A percentile compares a stretch with the other conserved stretches of the same genome.
Evolutionary conservation across 2,113 vertebrate species (phyloP).

Genomic region (Vulpes lagopus): DNA sequence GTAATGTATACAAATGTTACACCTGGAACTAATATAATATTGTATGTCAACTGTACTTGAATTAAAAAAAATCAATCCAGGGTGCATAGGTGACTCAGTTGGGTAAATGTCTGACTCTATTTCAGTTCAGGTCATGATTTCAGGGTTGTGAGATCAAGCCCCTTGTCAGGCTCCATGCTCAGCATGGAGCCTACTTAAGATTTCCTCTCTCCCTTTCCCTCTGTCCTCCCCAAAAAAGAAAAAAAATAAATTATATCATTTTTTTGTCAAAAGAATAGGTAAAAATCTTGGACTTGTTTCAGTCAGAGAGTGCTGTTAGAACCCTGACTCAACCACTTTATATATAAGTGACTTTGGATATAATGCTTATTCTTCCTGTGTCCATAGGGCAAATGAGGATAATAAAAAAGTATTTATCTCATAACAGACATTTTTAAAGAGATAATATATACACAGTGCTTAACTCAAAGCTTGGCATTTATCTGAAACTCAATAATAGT

Average conservation of each 20-base stretch:
- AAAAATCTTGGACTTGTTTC: not conserved
- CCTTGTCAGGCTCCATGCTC: not conserved
- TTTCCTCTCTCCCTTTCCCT: not conserved
- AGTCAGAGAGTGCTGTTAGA: not conserved
- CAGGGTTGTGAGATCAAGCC: not conserved
- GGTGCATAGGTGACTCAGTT: not conserved
- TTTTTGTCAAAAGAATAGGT: not conserved
- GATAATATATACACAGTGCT: not conserved
- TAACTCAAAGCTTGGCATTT: not conserved
- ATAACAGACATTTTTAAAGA: not conserved
- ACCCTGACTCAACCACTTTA: not conserved
- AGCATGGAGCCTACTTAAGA: not conserved
- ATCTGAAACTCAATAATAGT: not conserved
- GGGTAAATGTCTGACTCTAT: not conserved
- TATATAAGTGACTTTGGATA: not conserved
- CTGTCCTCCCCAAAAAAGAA: not conserved
- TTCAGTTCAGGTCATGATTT: not conserved
- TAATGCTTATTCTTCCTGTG: slow-evolving; percentile 5
- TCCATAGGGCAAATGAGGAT: not conserved
- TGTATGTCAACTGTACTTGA: not conserved
- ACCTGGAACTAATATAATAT: not conserved
- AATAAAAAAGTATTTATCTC: not conserved
- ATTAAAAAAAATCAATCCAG: not conserved
- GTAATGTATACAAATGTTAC: not conserved
- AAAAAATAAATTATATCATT: not conserved